Conservation (phyloP, 2,113 vertebrate genomes). For the Rhadina sibilatrix region DNA sequence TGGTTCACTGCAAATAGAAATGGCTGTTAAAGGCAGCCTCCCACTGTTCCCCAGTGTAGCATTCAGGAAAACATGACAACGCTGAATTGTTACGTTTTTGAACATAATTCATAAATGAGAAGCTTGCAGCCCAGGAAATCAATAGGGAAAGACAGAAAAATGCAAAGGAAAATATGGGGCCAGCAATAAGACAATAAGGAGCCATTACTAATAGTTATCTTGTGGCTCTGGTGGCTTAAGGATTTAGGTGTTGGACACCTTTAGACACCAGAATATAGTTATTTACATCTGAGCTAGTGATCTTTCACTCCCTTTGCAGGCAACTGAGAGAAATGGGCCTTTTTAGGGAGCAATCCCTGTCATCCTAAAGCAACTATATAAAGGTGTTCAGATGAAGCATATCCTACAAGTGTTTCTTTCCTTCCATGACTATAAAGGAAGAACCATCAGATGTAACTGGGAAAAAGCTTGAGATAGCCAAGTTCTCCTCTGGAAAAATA, state of each 20-base stretch:
- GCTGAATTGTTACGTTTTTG: neutral
- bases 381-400: neutral
- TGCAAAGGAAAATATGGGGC: neutral
- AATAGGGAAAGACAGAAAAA: neutral
- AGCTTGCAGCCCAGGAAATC: neutral
- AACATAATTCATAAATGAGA: neutral
- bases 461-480: neutral
- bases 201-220: neutral
- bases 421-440: neutral
- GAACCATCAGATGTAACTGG: neutral
- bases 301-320: neutral
- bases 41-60: neutral
- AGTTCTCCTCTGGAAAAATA: neutral
- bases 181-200: neutral
- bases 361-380: neutral
- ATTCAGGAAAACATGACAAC: neutral
- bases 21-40: neutral
- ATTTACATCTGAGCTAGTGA: neutral
- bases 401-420: neutral
- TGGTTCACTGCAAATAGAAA: neutral
- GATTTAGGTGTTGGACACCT: neutral
- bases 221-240: neutral
- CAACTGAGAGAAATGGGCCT: neutral
- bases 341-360: neutral
- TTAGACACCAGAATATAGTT: neutral